Conservation (phyloP, 37 sponge, comb jelly and placozoan genomes). For the Halichondria panicea region DNA sequence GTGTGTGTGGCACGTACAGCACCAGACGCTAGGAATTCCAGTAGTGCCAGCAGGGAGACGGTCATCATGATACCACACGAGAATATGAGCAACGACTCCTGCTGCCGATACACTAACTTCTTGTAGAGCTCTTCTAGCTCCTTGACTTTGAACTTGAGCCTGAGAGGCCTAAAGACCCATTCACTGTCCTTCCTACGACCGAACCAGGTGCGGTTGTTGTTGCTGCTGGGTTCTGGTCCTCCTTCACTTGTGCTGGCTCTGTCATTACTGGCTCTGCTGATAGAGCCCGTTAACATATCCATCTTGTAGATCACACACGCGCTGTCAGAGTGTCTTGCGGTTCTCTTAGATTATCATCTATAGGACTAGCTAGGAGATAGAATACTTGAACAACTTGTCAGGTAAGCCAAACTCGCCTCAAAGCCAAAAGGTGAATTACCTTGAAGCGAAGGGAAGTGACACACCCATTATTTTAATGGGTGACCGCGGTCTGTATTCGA, state of each 20-base stretch:
- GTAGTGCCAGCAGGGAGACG: constrained; percentile 5
- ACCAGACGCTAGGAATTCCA: constrained; percentile 17
- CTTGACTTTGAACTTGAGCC: constrained; percentile 52
- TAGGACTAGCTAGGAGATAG: no score
- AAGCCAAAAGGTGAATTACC: no score
- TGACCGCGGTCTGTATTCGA: no score
- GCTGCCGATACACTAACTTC: constrained; percentile 19
- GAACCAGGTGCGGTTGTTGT: not conserved
- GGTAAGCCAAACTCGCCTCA: no score
- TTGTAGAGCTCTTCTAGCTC: constrained; percentile 57
- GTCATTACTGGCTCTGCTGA: no score
- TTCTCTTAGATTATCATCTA: no score
- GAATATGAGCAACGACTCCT: constrained; percentile 18
- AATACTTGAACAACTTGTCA: no score
- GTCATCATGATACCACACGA: constrained; percentile 24
- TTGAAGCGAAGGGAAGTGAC: no score
- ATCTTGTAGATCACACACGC: not conserved
- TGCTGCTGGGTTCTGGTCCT: not conserved
- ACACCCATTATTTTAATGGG: no score
- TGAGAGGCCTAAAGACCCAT: constrained; percentile 41
- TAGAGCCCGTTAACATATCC: no score
- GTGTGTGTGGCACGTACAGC: not conserved
- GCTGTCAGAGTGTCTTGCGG: no score
- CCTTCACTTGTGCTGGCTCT: not conserved
- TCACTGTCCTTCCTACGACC: constrained; percentile 22